A percentile compares a stretch with the other conserved stretches of the same genome.
Evolutionary conservation across 2,113 vertebrate species (phyloP).

Genomic region (Hipposideros armiger): DNA sequence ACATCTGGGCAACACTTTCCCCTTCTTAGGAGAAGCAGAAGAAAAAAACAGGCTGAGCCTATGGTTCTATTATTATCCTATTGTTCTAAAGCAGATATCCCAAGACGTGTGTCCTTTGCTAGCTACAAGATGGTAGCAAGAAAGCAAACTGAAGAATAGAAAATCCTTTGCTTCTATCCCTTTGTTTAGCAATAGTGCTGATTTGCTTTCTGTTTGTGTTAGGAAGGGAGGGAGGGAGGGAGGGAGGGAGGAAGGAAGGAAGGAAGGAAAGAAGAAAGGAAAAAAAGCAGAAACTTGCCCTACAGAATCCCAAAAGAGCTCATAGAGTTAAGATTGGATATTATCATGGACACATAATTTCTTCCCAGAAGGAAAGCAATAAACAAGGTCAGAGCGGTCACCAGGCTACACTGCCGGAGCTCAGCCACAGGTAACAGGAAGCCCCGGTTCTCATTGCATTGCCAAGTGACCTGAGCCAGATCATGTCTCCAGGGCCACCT

Average conservation of each 20-base stretch:
- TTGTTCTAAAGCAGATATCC: neutral
- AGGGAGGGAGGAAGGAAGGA: neutral
- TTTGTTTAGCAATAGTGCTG: neutral
- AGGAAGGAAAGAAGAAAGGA: neutral
- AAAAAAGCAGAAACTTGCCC: neutral
- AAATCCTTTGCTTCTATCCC: neutral
- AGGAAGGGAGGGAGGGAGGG: neutral
- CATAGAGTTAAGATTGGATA: neutral
- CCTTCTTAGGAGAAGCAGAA: neutral
- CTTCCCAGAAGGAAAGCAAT: neutral
- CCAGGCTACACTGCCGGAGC: neutral
- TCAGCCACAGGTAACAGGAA: neutral
- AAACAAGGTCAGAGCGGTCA: neutral
- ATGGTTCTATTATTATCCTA: neutral
- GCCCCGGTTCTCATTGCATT: neutral
- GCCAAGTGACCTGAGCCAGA: neutral
- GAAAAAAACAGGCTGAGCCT: neutral
- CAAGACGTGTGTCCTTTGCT: neutral
- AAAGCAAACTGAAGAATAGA: neutral
- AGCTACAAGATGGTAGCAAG: neutral
- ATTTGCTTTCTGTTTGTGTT: slow-evolving; percentile 7
- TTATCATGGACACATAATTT: neutral
- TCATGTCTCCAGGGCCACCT: neutral
- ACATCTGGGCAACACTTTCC: neutral
- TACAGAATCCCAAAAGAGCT: neutral